Conservation (phyloP, 2,888 invertebrate genomes). For the Xestia ashworthii region DNA sequence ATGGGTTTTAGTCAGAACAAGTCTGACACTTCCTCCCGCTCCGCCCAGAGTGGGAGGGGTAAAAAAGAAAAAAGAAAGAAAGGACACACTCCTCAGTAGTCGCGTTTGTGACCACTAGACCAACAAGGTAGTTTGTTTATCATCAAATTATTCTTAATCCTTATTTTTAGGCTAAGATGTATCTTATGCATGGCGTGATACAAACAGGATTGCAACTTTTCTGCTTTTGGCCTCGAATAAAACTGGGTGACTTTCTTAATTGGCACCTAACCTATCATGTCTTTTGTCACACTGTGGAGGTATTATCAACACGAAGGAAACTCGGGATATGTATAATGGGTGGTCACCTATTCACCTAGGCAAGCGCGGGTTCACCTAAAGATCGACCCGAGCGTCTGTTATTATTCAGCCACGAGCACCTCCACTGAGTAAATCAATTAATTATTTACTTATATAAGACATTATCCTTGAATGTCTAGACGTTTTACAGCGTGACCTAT, state of each 20-base stretch:
- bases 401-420: not conserved
- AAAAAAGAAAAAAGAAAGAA: too few species aligned
- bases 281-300: not conserved
- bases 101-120: too few species aligned
- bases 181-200: too few species aligned
- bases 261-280: not conserved
- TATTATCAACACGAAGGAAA: not conserved
- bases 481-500: not conserved
- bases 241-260: not conserved
- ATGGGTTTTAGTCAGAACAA: too few species aligned
- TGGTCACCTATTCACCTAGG: not conserved
- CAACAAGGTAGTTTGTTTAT: not conserved
- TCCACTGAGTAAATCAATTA: not conserved
- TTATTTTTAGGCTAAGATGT: not conserved
- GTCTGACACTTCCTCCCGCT: too few species aligned
- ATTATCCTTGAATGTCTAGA: not conserved
- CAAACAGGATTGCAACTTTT: not conserved
- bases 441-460: conserved; percentile 14
- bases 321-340: not conserved
- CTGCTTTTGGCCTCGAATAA: not conserved
- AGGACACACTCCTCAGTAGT: too few species aligned
- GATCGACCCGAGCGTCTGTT: not conserved
- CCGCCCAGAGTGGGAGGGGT: too few species aligned
- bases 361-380: not conserved
- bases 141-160: not conserved